Evolutionary conservation across 1,140 invertebrate genomes (phyloP), one percentile per base, ranked within the genome.

Genomic region (Eurytemora carolleeae): DNA sequence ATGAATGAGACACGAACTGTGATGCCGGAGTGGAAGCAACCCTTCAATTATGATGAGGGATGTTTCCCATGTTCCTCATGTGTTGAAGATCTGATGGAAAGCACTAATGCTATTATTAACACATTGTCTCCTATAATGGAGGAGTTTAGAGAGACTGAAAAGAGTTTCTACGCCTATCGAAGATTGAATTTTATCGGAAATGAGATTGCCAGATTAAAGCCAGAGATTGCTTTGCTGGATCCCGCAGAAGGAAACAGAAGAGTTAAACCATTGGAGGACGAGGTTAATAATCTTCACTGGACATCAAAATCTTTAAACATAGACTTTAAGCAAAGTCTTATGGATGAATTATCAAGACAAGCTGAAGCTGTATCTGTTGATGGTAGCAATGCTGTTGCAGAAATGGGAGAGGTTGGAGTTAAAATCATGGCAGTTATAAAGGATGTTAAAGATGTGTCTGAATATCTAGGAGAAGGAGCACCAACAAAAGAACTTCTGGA

Each of bases 51-150:
- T 56, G 17, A 25, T 2, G 71, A 79, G 58, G 84, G 84, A 1
- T 87, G 85, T 68, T 76, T 80, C 68, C 80, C 83, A 64, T 98
- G 93, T 72, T 87, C 89, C 72, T 82, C 80, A 18, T 97, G 93
- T 70, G 84, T 85, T 1, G 83, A 93, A 68, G 80, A 84, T 55
- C 75, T 97, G 1, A 69, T 97, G 1, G 85, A 95, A 72, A 83
- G 85, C 0, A 85, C 89, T 0, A 87, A 94, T 68, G 72, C 78
- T n/a, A 68, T 95, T 18, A 70, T 77, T 17, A 66, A 68, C 15
- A 65, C 79, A 7, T 78, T 87, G 20, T 74, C 79, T 55, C 81
- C 83, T 0, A 75, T 85, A 3, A 76, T 80, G 17, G 64, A 70
- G 0, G 82, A 89, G 61, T 84, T 89, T 67, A 74, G 81, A 66